Base-by-base conservation (phyloP, 2,888 invertebrate species). In the Cosmia trapezina region DNA sequence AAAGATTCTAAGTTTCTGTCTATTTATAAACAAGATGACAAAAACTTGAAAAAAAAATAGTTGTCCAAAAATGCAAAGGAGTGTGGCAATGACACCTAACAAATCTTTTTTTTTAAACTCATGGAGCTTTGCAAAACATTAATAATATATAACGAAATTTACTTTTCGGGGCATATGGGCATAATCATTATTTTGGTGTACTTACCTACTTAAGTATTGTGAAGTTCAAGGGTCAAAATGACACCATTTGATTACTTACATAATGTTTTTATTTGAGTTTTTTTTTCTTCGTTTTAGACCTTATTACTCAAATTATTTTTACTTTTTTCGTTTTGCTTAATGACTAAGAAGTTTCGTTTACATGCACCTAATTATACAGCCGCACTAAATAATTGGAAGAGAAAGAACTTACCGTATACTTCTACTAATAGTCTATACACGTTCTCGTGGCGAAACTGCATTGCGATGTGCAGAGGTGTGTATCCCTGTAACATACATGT, bases 391-490 rank as follows among this genome's bases (percentile, higher is more conserved):
- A 59, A 22, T 64, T 19, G 5, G 6, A 61, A 54, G 47, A 61
- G 5, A 11, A 37, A 53, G 17, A 59, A 97, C 98, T 97, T 96
- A 99, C 99, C 98, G 92, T 99, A 99, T 45, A 98, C 98, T 93
- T 98, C 98, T 67, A 98, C 97, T n/a, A 99, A 97, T 17, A 99
- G 96, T 88, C 98, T 98, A 93, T 98, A 99, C 69, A 99, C 97
- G 72, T 98, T 97, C 88, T 98, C 98, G 89, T 98, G 98, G 37
- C 98, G 98, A 93, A 98, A 98, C 93, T 99, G 98, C 94, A 98
- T 98, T 1, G 99, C 99, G 82, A 99, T 97, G 92, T 99, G 99
- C 53, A 99, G 96, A 69, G 99, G 98, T 77, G 99, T 99, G 93
- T 99, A 99, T 43, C 99, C 99, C 98, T 99, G 96, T 53, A 97